Base-by-base conservation (phyloP, 2,113 vertebrate genomes). In the Bujurquina vittata region DNA sequence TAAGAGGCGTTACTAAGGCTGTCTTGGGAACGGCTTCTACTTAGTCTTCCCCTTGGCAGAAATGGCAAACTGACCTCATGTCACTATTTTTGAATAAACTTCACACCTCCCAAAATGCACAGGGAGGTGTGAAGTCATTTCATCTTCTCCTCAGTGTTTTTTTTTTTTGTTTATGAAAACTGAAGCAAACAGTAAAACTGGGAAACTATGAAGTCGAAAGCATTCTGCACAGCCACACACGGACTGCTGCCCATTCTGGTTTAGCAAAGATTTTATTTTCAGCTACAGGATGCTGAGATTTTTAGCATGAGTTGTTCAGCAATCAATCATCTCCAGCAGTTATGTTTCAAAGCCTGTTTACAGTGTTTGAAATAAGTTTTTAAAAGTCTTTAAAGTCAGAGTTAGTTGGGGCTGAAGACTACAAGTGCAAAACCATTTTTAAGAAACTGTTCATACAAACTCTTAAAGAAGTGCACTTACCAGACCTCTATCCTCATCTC, bases 101-200 rank as follows among this genome's bases (percentile, higher is more conserved):
- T 91, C 87, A 84, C 82, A 85, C 80, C 46, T 91, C 62, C 75
- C 22, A 65, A 84, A 89, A 76, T 83, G 83, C 35, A 80, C 31
- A 20, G 59, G 72, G 60, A 86, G 11, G 88, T 84, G 87, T 83
- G 79, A 91, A 92, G 81, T 87, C 54, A 86, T 73, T 89, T 87
- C 31, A 82, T 84, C 33, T 87, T 65, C 76, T 80, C 60, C 75
- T 80, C 26, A 76, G 23, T 69, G 1, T 69, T 69, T 49, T 46
- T 67, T 46, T 37, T 37, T 37, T 37, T 49, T 69, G 29, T 69
- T 43, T 69, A 15, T 69, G 65, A 69, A 59, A 33, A 77, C 76
- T 89, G 85, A 69, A 88, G 80, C 59, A 55, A 79, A 75, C 79
- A 74, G 37, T 67, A 43, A 63, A 78, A 40, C 58, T 15, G 10